Conservation (phyloP, 1,140 invertebrate species). For the Brachionus rotundiformis region DNA sequence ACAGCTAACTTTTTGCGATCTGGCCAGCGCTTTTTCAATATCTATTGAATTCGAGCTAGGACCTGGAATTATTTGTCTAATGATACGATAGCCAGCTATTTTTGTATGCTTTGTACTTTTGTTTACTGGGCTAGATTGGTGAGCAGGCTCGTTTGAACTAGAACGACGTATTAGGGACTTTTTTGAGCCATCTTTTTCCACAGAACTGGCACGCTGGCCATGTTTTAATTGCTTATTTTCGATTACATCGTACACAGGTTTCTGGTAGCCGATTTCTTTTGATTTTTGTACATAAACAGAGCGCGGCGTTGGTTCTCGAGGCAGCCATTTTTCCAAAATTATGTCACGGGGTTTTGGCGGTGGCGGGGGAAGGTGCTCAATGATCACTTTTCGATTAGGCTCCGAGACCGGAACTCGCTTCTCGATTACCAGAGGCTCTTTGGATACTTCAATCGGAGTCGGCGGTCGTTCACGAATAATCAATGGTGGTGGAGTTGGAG, state of each 20-base stretch:
- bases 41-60: neutral
- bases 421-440: constrained; percentile 26
- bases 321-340: constrained; percentile 33
- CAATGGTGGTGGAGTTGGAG: constrained; percentile 29
- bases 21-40: constrained; percentile 22
- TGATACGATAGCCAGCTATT: constrained; percentile 43
- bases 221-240: neutral
- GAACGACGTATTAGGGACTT: neutral
- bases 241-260: neutral
- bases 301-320: neutral
- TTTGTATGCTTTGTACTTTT: neutral
- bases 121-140: neutral
- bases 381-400: neutral
- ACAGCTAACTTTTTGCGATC: constrained; percentile 28
- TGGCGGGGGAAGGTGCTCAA: constrained; percentile 20
- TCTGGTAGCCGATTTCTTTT: neutral
- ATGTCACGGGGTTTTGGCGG: constrained; percentile 34
- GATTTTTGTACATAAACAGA: constrained; percentile 20
- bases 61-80: constrained; percentile 41
- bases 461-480: constrained; percentile 25
- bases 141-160: constrained; percentile 5
- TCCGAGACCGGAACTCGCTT: neutral
- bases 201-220: neutral
- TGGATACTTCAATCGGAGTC: constrained; percentile 11
- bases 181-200: neutral